These are phyloP conservation scores for Aphelocoma californica DNA, from an alignment of 2,797 vertebrate species.

Conservation along the genomic window DNA sequence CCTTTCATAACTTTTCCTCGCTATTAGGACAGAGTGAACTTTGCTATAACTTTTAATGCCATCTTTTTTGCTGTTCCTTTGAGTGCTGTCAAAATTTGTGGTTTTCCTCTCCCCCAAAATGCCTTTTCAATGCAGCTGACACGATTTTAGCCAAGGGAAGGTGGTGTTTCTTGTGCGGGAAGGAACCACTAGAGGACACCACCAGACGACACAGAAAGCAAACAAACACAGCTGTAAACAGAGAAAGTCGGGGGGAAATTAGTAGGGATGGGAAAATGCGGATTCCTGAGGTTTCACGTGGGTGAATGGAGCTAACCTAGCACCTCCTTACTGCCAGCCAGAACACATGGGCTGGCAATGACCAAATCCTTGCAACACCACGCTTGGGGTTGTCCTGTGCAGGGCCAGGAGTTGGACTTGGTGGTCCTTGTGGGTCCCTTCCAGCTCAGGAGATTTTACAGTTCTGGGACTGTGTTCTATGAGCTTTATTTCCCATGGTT, in stretches of 20 bases:
- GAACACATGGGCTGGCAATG: not conserved
- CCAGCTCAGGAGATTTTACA: not conserved
- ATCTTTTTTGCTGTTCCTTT: not conserved
- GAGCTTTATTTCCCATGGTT: not conserved
- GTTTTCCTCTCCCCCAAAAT: not conserved
- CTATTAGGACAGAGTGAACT: not conserved
- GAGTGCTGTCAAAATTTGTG: not conserved
- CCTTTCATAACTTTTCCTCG: not conserved
- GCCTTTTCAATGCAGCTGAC: not conserved
- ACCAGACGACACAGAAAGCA: not conserved
- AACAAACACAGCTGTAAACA: not conserved
- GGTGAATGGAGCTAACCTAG: not conserved
- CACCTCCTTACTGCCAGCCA: not conserved
- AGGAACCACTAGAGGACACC: slow-evolving; percentile 51
- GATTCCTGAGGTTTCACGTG: not conserved
- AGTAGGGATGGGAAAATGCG: not conserved
- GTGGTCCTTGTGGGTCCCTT: not conserved
- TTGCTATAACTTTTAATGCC: not conserved
- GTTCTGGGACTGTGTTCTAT: not conserved
- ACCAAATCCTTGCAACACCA: not conserved
- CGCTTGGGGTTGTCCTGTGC: not conserved
- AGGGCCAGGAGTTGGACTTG: not conserved
- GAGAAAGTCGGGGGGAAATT: not conserved
- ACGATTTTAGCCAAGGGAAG: not conserved
- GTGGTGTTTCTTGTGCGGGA: not conserved